A percentile compares a stretch with the other conserved stretches of the same genome.
Conservation (phyloP, 1,140 invertebrate genomes). For the Habropoda laboriosa region DNA sequence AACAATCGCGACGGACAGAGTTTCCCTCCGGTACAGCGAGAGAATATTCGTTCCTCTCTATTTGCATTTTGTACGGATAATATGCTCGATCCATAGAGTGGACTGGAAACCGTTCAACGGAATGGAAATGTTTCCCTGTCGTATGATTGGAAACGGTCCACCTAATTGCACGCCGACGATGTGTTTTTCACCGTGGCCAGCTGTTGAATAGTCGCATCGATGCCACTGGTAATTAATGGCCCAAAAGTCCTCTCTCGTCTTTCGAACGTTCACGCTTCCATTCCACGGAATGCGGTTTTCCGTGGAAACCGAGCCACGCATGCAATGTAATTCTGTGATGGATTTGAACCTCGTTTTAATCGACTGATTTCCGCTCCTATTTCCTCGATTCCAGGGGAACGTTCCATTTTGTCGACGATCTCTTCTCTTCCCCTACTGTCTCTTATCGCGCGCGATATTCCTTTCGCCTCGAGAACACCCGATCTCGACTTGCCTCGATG, state of each 20-base stretch:
- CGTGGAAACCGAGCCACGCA: conserved; percentile 28
- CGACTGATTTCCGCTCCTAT: conserved; percentile 40
- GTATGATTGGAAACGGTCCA: background rate
- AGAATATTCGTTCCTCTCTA: background rate
- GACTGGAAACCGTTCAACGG: background rate
- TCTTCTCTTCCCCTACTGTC: background rate
- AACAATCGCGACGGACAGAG: background rate
- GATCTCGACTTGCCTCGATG: background rate
- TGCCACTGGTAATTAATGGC: conserved; percentile 3
- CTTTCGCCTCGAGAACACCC: background rate
- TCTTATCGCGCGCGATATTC: background rate
- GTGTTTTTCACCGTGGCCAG: background rate
- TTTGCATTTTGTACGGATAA: background rate
- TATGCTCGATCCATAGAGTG: background rate
- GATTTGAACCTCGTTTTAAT: conserved; percentile 45
- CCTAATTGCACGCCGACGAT: background rate
- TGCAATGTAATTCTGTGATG: conserved; percentile 26
- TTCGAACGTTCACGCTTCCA: background rate
- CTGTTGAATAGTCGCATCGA: background rate
- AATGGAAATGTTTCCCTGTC: background rate
- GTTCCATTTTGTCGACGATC: conserved; percentile 16
- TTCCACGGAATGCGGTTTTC: conserved; percentile 4
- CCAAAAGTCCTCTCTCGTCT: background rate
- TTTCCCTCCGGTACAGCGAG: no score
- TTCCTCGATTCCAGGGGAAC: conserved; percentile 43